Evolutionary conservation across 1,140 invertebrate species (phyloP), one percentile per base, ranked within the genome.

Genomic region (Bombus haemorrhoidalis): DNA sequence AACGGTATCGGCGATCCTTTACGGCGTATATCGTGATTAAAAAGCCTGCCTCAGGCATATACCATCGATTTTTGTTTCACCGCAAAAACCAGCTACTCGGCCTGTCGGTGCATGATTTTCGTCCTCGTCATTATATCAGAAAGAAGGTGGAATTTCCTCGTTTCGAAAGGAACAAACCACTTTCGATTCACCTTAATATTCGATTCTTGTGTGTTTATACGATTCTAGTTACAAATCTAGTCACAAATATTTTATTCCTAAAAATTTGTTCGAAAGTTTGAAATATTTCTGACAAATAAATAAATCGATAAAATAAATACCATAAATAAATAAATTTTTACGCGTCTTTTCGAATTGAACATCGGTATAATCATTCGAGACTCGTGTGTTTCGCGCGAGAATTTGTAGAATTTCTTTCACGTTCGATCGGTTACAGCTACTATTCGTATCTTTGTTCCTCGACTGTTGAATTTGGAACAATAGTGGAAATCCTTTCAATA

Each of bases 21-120:
- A 9, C 57, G 15, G 18, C n/a, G 66, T 28, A 39, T n/a, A 71
- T 18, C 32, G n/a, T 72, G 76, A 79, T 84, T 84, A 84, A 84
- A 79, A 79, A 57, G 32, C n/a, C 13, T 4, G 39, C 74, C 74
- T 9, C 75, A 5, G 64, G 76, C 25, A 47, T 57, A 10, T n/a
- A 2, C 32, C 39, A 43, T 79, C 39, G 83, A 79, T 79, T 71
- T 41, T 15, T 71, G 10, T 57, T 84, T 8, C 22, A 8, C 64
- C 28, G 10, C n/a, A 25, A 62, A 71, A 59, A 72, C 71, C 37
- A n/a, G 37, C 53, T 71, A 34, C 37, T 47, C 47, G 22, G 18
- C 6, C 47, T 79, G 62, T 47, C 39, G 32, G 25, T 9, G 18
- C n/a, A 28, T 10, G 32, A 68, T 37, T 34, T 1, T 22, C 37